These are phyloP conservation scores for Phyllopteryx taeniolatus DNA, from an alignment of 2,113 vertebrate species.

Conservation along the genomic window DNA sequence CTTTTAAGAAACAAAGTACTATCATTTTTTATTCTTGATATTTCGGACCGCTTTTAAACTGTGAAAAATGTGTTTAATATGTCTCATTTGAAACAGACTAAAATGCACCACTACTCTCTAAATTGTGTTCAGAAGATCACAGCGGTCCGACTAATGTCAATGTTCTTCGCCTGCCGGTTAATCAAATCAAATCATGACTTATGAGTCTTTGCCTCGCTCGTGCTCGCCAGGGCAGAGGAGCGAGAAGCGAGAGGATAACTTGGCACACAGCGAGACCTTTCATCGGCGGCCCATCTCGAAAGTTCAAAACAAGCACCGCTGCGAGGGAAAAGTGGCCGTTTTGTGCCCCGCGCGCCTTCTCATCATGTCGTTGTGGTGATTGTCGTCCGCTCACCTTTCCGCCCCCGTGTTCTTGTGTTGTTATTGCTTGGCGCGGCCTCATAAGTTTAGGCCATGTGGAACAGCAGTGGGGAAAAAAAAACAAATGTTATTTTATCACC, in stretches of 20 bases:
- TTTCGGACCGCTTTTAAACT: background rate
- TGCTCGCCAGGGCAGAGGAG: background rate
- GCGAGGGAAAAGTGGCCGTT: conserved; percentile 3
- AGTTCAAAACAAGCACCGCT: conserved; percentile 12
- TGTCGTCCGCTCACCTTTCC: conserved; percentile 34
- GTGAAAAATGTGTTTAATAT: background rate
- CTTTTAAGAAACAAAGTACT: background rate
- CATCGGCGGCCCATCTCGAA: background rate
- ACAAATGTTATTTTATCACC: conserved; percentile 22
- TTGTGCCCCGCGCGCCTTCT: conserved; percentile 17
- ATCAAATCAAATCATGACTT: background rate
- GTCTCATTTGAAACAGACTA: background rate
- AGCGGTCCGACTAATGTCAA: background rate
- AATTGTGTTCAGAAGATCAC: background rate
- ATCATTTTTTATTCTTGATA: background rate
- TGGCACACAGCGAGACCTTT: conserved; percentile 16
- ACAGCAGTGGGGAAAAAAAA: conserved; percentile 20
- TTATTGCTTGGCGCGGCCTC: conserved; percentile 48
- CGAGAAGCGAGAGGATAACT: background rate
- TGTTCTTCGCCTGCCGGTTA: background rate
- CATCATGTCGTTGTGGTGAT: conserved; percentile 42
- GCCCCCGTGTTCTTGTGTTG: conserved; percentile 31
- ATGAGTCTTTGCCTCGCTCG: background rate
- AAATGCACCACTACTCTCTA: background rate
- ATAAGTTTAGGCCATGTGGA: conserved; percentile 44